Base-by-base conservation (phyloP, 2,888 invertebrate genomes). In the Metalampra italica region DNA sequence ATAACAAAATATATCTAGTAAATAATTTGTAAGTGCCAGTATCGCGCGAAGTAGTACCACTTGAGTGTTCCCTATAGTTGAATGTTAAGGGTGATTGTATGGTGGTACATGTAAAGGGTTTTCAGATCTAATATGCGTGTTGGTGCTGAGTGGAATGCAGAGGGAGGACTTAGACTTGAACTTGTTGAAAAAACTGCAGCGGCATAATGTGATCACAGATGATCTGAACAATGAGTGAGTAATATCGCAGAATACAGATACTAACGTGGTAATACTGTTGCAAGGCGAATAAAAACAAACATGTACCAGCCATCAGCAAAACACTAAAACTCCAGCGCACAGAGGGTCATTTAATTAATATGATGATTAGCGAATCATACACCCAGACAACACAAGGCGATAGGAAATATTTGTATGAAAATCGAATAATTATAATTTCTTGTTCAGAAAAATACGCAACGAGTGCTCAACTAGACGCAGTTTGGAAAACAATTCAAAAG, bases 111-210 rank as follows among this genome's bases (percentile, higher is more conserved):
- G 5, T 14, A 15, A 45, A 46, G 40, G 11, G 45, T 43, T 85
- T 86, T 56, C 83, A 89, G 88, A 86, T 80, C 53, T 89, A 36
- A 62, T 86, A 59, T 89, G 88, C 66, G 80, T 86, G 56, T 69
- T 89, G 54, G 56, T 85, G 57, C 68, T 85, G 62, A 82, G 79
- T 62, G 87, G 87, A 47, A 57, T 85, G 55, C 82, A 86, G 76
- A 85, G 80, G 55, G 84, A 84, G 43, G 86, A 87, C 37, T 57
- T 86, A 55, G 82, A 81, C 57, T 72, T 68, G 29, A 70, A 58
- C 57, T 66, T 77, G 51, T 56, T 82, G 60, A 66, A 64, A 60
- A 86, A 85, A 71, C 75, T 87, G 46, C 62, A 67, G 46, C 75
- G 71, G 32, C 71, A 78, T 64, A 79, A 83, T 60, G 76, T 85